phyloP scores from a whole-genome alignment of 2,888 invertebrate genomes.

The Druceiella hillmani region DNA sequence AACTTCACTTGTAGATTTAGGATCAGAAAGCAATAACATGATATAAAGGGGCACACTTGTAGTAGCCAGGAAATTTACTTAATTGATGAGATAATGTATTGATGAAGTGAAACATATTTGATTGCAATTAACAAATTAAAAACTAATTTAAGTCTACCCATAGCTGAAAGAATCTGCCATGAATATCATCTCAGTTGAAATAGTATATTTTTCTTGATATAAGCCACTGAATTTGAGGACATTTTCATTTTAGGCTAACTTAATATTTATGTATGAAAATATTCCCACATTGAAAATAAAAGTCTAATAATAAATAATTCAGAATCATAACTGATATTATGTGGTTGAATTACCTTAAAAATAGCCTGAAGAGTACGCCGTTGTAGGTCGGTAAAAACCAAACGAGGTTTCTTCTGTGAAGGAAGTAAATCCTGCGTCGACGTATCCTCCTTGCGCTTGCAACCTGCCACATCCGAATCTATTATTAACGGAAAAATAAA shows the following conservation, averaged over 20 bases:
- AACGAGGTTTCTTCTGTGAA: conserved; percentile 98
- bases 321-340: conserved; percentile 5
- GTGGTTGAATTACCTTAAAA: conserved; percentile 88
- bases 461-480: no score
- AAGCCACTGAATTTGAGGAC: neutral
- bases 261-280: conserved; percentile 4
- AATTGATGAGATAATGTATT: no score
- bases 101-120: no score
- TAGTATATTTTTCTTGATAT: neutral
- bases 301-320: no score
- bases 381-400: conserved; percentile 99
- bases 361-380: conserved; percentile 99
- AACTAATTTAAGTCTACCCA: no score
- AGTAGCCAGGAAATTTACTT: no score
- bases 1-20: no score
- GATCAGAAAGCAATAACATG: no score
- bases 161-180: no score
- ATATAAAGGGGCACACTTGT: no score
- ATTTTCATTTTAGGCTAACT: neutral
- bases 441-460: conserved; percentile 94
- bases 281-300: conserved; percentile 6
- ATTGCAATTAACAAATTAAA: no score
- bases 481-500: conserved; percentile 6
- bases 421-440: conserved; percentile 74
- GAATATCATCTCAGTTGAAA: conserved; percentile 3